Percentiles rank a stretch among this genome's conserved stretches.
These are phyloP conservation scores for Pegoplata infirma DNA, from an alignment of 2,888 invertebrate species.

Conservation along the genomic window DNA sequence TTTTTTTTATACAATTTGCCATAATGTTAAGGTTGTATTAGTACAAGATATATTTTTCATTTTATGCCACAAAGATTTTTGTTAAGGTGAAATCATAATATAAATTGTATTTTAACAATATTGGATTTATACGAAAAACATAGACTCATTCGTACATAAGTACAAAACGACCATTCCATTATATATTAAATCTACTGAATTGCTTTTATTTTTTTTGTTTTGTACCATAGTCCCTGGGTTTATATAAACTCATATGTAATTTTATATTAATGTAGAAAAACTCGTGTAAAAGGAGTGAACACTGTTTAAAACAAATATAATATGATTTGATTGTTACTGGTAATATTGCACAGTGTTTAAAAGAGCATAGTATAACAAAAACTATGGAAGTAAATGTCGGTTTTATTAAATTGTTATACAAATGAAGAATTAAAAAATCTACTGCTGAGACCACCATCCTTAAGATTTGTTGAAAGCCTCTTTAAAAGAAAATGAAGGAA, in stretches of 20 bases:
- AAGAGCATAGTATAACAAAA: no score
- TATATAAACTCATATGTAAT: constrained; percentile 58
- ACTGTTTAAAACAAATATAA: constrained; percentile 51
- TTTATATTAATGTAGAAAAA: constrained; percentile 56
- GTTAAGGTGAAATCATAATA: constrained; percentile 52
- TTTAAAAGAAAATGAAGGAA: no score
- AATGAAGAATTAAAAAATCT: no score
- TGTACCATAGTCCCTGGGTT: constrained; percentile 41
- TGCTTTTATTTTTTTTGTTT: no score
- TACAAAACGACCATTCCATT: constrained; percentile 29
- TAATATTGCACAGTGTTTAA: not conserved
- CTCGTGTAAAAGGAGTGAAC: constrained; percentile 34
- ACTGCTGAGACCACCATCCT: no score
- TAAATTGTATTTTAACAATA: constrained; percentile 65
- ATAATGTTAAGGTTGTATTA: constrained; percentile 3
- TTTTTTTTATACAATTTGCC: constrained; percentile 28
- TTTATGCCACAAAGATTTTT: constrained; percentile 56
- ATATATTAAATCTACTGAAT: constrained; percentile 7
- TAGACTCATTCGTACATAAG: not conserved
- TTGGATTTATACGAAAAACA: constrained; percentile 59
- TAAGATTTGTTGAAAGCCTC: no score
- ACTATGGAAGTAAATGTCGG: no score
- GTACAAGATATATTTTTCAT: constrained; percentile 52
- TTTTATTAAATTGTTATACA: no score
- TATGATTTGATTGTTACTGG: constrained; percentile 32